phyloP scores from a whole-genome alignment of 1,140 invertebrate species.

The Brachionus manjavacas region DNA sequence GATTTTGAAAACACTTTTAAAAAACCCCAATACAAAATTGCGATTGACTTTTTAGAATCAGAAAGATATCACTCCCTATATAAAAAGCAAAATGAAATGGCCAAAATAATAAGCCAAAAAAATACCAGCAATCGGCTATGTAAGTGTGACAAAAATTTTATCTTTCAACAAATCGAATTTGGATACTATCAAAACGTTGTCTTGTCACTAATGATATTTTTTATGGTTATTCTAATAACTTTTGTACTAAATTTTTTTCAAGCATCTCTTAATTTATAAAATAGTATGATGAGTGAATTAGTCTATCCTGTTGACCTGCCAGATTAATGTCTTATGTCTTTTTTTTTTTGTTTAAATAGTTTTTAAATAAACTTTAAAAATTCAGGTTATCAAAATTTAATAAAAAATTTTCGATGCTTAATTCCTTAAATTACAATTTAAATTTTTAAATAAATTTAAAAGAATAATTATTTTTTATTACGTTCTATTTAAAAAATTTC shows the following conservation, averaged over 20 bases:
- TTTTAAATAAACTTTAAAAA: background rate
- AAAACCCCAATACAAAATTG: background rate
- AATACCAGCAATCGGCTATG: background rate
- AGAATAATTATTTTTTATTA: too few relatives aligned
- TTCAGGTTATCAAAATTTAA: too few relatives aligned
- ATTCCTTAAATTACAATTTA: too few relatives aligned
- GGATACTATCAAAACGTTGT: background rate
- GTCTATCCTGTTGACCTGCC: too few relatives aligned
- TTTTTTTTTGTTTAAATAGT: too few relatives aligned
- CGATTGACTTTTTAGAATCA: background rate
- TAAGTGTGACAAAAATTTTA: background rate
- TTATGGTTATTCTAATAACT: background rate
- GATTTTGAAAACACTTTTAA: background rate
- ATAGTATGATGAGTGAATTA: too few relatives aligned
- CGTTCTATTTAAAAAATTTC: too few relatives aligned
- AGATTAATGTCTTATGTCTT: too few relatives aligned
- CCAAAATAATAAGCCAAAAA: background rate
- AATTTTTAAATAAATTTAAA: too few relatives aligned
- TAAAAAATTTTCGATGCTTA: too few relatives aligned
- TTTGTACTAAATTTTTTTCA: slow-evolving; percentile 18
- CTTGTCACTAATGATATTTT: background rate
- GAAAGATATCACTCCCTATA: background rate
- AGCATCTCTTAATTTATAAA: background rate
- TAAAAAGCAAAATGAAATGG: background rate
- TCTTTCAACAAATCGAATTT: background rate